Conservation (phyloP, 2,888 invertebrate species). For the Sinentomon sp. region DNA sequence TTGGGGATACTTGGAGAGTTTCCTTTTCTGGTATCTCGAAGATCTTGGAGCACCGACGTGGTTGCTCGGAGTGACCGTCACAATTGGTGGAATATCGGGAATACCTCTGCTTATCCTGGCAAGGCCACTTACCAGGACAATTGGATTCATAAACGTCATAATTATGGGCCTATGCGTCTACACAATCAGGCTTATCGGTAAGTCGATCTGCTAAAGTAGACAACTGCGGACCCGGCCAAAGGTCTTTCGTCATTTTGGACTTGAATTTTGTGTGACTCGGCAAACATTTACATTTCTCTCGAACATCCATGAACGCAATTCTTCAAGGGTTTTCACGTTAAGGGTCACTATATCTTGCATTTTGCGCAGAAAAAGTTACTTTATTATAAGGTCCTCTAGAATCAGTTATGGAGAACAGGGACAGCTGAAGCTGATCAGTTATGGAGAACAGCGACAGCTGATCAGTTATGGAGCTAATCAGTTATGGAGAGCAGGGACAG, state of each 20-base stretch:
- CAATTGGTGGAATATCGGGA: slow-evolving; percentile 45
- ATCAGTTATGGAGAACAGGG: too few species aligned
- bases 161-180: slow-evolving; percentile 50
- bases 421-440: too few species aligned
- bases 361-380: too few species aligned
- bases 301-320: too few species aligned
- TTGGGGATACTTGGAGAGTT: slow-evolving; percentile 60
- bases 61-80: slow-evolving; percentile 51
- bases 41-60: slow-evolving; percentile 44
- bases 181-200: slow-evolving; percentile 37
- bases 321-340: too few species aligned
- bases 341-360: too few species aligned
- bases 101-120: slow-evolving; percentile 45
- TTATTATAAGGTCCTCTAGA: too few species aligned
- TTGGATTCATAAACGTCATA: slow-evolving; percentile 47
- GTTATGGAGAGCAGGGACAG: too few species aligned
- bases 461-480: too few species aligned
- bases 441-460: too few species aligned
- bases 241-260: slow-evolving; percentile 15
- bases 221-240: slow-evolving; percentile 14
- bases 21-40: slow-evolving; percentile 49
- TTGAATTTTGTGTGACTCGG: too few species aligned
- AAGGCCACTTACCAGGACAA: slow-evolving; percentile 37
- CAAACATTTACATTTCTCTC: too few species aligned
- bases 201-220: slow-evolving; percentile 16